Evolutionary conservation across 2,113 vertebrate species (phyloP).

Genomic region (Pipa parva): DNA sequence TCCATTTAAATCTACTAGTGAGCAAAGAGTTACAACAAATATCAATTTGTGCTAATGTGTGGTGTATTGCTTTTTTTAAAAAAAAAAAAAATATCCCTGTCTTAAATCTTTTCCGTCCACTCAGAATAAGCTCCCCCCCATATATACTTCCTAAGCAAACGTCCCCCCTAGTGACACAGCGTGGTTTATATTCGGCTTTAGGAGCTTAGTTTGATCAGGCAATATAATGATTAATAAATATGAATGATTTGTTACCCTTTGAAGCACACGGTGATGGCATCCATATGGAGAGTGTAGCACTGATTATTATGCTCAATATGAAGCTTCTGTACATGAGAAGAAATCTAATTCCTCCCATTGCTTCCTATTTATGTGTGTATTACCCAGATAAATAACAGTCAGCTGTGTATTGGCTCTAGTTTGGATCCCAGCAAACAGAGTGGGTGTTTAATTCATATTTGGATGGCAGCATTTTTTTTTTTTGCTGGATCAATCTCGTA

Average conservation of each 20-base stretch:
- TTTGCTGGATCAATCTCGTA: neutral
- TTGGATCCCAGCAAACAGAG: neutral
- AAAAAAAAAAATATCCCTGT: too few relatives aligned
- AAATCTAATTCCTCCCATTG: neutral
- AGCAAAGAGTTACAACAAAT: too few relatives aligned
- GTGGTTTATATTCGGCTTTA: neutral
- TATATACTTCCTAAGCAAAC: neutral
- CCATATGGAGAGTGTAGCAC: neutral
- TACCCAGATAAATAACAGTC: neutral
- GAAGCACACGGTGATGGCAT: constrained; percentile 9
- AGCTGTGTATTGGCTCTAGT: neutral
- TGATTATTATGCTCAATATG: constrained; percentile 20
- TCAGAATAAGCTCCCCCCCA: neutral
- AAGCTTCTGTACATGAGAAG: neutral
- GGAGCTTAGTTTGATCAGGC: constrained; percentile 11
- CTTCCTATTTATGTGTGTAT: constrained; percentile 2
- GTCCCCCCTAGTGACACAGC: constrained; percentile 5
- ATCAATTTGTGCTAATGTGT: too few relatives aligned
- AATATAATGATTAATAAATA: constrained; percentile 34
- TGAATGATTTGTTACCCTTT: constrained; percentile 20
- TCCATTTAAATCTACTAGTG: too few relatives aligned
- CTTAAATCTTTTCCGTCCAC: too few relatives aligned
- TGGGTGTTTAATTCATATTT: neutral
- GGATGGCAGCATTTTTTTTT: neutral
- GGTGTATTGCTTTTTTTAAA: too few relatives aligned